Evolutionary conservation across 1,140 invertebrate species (phyloP), one percentile per base, ranked within the genome.

Genomic region (Acromyrmex charruanus): DNA sequence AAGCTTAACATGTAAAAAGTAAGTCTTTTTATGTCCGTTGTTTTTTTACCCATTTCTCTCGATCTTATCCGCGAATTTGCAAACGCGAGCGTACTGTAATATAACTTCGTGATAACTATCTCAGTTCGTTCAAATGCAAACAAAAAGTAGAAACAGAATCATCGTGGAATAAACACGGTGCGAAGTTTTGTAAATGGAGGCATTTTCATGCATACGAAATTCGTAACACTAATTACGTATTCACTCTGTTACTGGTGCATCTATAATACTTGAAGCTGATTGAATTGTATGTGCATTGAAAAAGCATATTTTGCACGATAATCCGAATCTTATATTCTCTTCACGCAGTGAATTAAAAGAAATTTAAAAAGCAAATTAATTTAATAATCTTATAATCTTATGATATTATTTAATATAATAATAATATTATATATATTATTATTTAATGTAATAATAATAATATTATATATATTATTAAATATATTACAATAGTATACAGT

Each of bases 71-170:
- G 53, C 18, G 14, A 74, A 39, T 35, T 59, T 61, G 31, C 25
- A 58, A 81, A 58, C 16, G 12, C 16, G 18, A 61, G n/a, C 28
- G 68, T 14, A 28, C 53, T 44, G 68, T 61, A 61, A 84, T 75
- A 61, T 75, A 84, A 84, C 80, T 84, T 84, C 14, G 28, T 49
- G 21, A 81, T 71, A 71, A 81, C 35, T 49, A 35, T 61, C 68
- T 82, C 71, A 75, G 25, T 49, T 2, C 39, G 49, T 72, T 58
- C 35, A 12, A 49, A 35, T 16, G 53, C 53, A 82, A 59, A 74
- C 35, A 25, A 72, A 82, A 82, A 18, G 49, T 53, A 28, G 69
- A 61, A 63, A 75, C 16, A 59, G 59, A 28, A 84, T 84, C 21
- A 51, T 63, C 49, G 14, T 61, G 14, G 39, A 84, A 84, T 51